A percentile compares a stretch with the other conserved stretches of the same genome.
phyloP scores from a whole-genome alignment of 2,888 invertebrate species.

The Dasysyrphus albostriatus region DNA sequence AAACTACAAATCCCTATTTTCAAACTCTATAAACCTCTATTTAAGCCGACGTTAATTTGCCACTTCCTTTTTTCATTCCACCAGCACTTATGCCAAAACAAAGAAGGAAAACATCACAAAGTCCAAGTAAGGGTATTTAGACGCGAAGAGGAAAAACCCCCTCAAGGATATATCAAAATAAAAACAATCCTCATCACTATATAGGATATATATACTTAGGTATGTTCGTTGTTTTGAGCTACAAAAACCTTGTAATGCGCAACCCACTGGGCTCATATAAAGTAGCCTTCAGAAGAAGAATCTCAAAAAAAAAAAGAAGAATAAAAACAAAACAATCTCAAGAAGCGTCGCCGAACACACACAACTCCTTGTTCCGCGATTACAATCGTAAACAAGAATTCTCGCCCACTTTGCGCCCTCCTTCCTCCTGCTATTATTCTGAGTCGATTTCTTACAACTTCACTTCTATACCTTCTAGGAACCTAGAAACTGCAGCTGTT shows the following conservation, averaged over 20 bases:
- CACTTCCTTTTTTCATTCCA: slow-evolving; percentile 65
- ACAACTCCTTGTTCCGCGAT: slow-evolving; percentile 62
- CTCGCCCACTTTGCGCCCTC: slow-evolving; percentile 67
- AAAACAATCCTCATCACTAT: slow-evolving; percentile 33
- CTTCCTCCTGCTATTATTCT: slow-evolving; percentile 8
- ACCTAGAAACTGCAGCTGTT: slow-evolving; percentile 73
- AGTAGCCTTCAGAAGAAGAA: slow-evolving; percentile 32
- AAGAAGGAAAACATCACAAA: slow-evolving; percentile 34
- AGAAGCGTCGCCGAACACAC: slow-evolving; percentile 61
- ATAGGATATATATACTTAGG: not conserved
- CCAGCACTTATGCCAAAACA: slow-evolving; percentile 40
- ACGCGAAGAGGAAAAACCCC: slow-evolving; percentile 5
- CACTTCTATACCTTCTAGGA: slow-evolving; percentile 14
- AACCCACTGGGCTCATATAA: slow-evolving; percentile 64
- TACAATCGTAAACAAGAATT: slow-evolving; percentile 75
- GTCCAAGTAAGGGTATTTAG: slow-evolving; percentile 7
- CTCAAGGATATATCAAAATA: slow-evolving; percentile 53
- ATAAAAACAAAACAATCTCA: slow-evolving; percentile 41
- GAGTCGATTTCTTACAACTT: slow-evolving; percentile 17
- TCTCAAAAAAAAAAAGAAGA: slow-evolving; percentile 1
- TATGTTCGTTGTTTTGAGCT: slow-evolving; percentile 37
- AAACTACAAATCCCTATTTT: slow-evolving; percentile 25
- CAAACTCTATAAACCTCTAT: slow-evolving; percentile 30
- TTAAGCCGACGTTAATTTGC: slow-evolving; percentile 70
- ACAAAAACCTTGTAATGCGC: slow-evolving; percentile 76